phyloP scores from a whole-genome alignment of 2,888 invertebrate species.

The Tenthredo distinguenda region DNA sequence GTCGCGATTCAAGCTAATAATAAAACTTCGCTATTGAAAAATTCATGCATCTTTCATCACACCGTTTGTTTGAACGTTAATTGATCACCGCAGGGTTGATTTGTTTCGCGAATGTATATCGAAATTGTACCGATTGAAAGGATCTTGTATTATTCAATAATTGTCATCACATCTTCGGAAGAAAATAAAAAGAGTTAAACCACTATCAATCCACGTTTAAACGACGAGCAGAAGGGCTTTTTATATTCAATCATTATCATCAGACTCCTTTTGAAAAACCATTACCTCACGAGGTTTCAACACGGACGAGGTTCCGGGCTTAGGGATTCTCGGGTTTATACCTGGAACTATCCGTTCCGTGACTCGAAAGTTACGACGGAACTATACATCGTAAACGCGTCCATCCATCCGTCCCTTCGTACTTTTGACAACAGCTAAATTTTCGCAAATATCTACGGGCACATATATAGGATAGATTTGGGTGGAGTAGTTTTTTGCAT shows the following conservation, averaged over 20 bases:
- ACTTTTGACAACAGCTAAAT: constrained; percentile 2
- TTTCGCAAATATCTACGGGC: background rate
- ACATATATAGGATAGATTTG: background rate
- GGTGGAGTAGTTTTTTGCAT: no score
- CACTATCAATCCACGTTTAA: background rate
- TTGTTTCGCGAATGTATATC: background rate
- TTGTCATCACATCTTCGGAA: background rate
- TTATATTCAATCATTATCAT: constrained; percentile 23
- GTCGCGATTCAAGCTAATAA: background rate
- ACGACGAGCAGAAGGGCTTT: background rate
- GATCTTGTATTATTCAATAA: background rate
- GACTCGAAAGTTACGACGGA: constrained; percentile 23
- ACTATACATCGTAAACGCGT: constrained; percentile 26
- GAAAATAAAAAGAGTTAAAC: background rate
- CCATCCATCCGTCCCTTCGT: constrained; percentile 3
- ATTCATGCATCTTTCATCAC: background rate
- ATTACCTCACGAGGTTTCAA: constrained; percentile 16
- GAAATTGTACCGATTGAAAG: background rate
- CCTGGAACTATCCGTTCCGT: constrained; percentile 17
- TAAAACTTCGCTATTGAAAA: background rate
- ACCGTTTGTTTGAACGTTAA: background rate
- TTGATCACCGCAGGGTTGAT: background rate
- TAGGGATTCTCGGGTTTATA: constrained; percentile 33
- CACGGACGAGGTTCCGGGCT: background rate
- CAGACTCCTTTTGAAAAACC: background rate